Evolutionary conservation across 2,113 vertebrate genomes (phyloP).

Genomic region (Mastomys coucha): DNA sequence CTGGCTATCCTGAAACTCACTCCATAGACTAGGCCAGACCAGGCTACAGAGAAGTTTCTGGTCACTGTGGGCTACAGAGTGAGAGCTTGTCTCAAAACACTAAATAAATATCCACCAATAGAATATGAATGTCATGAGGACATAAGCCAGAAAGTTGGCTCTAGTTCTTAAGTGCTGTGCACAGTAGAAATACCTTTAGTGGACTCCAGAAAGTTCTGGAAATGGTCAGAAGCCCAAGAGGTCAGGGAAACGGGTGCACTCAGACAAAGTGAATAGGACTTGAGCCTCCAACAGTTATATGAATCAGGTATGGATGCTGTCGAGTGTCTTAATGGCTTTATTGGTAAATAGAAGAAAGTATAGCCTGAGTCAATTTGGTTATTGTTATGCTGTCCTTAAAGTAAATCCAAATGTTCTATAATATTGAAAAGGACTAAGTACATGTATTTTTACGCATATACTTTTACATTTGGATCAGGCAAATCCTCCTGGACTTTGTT

Average conservation of each 20-base stretch:
- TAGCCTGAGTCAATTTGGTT: not conserved
- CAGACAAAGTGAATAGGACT: not conserved
- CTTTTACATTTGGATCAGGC: constrained; percentile 12
- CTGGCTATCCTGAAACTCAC: no score
- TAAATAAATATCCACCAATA: not conserved
- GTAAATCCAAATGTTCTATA: not conserved
- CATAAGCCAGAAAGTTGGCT: not conserved
- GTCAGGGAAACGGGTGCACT: not conserved
- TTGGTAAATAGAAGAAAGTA: not conserved
- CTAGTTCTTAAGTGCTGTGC: not conserved
- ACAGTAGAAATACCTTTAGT: not conserved
- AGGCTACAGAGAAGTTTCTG: not conserved
- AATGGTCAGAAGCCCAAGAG: not conserved
- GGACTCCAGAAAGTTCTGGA: not conserved
- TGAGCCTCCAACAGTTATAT: not conserved
- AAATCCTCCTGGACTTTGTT: not conserved
- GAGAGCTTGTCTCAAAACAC: not conserved
- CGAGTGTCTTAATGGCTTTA: not conserved
- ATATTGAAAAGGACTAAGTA: constrained; percentile 33
- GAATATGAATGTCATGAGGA: not conserved
- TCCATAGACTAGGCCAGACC: no score
- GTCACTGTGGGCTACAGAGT: not conserved
- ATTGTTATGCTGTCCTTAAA: constrained; percentile 1
- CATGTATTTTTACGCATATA: not conserved
- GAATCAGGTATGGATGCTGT: not conserved